Evolutionary conservation across 2,797 vertebrate species (phyloP).

Genomic region (Eutrigla gurnardus): DNA sequence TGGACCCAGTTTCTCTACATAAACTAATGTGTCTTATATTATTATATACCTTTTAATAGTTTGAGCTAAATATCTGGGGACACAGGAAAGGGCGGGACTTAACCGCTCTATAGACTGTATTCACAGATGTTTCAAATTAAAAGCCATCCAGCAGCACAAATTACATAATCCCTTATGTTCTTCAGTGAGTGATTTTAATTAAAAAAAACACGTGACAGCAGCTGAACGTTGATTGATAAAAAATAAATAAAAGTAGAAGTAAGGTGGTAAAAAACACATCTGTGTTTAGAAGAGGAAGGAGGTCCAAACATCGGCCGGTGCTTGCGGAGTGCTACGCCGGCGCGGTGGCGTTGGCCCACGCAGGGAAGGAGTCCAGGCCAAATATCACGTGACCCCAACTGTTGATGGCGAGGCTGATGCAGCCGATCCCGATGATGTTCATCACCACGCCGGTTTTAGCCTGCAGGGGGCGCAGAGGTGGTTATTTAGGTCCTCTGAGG

Average conservation of each 20-base stretch:
- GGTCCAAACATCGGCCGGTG: neutral
- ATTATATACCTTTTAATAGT: neutral
- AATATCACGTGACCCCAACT: slow-evolving; percentile 91
- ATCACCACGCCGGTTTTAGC: slow-evolving; percentile 88
- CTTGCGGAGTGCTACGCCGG: slow-evolving; percentile 8
- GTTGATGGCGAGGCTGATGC: slow-evolving; percentile 90
- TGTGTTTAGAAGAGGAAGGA: neutral
- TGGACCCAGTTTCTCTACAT: neutral
- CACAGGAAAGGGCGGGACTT: too few species aligned
- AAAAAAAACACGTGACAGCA: neutral
- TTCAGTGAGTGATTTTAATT: neutral
- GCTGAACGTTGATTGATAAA: neutral
- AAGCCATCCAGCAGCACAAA: neutral
- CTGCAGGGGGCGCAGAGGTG: slow-evolving; percentile 71
- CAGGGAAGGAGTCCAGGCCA: slow-evolving; percentile 87
- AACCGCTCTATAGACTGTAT: neutral
- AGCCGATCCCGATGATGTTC: slow-evolving; percentile 89
- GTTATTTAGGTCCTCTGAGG: too few species aligned
- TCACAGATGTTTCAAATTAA: neutral
- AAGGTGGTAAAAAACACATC: too few species aligned
- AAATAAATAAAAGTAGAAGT: neutral
- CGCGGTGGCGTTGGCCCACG: slow-evolving; percentile 89
- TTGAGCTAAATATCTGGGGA: neutral
- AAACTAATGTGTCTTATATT: too few species aligned
- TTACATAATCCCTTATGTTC: neutral